Evolutionary conservation across 2,113 vertebrate species (phyloP).

Genomic region (Malurus melanocephalus): DNA sequence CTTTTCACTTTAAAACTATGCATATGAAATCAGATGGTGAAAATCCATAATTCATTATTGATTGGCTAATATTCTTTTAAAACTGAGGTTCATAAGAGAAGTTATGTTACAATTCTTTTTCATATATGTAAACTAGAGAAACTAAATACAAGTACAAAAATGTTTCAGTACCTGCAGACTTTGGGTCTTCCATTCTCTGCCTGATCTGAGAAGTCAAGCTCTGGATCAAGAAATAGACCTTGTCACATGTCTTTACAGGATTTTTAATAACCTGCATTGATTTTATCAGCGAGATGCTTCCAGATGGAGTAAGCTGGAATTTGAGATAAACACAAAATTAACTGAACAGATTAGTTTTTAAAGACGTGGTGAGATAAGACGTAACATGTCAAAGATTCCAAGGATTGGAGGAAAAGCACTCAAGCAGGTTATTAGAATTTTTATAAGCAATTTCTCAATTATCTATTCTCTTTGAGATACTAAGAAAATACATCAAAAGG

Average conservation of each 20-base stretch:
- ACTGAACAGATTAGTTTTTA: background rate
- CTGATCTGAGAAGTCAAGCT: conserved; percentile 87
- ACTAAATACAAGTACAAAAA: background rate
- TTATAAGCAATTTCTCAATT: background rate
- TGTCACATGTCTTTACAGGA: conserved; percentile 88
- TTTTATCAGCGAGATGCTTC: conserved; percentile 83
- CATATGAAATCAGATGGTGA: background rate
- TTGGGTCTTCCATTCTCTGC: conserved; percentile 86
- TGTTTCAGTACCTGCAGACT: conserved; percentile 77
- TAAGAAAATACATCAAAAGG: background rate
- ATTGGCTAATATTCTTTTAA: background rate
- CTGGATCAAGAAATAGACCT: conserved; percentile 87
- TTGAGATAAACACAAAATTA: conserved; percentile 33
- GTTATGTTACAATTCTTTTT: background rate
- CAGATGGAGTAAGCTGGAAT: conserved; percentile 84
- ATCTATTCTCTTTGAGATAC: background rate
- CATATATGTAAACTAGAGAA: background rate
- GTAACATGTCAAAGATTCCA: background rate
- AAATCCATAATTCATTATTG: background rate
- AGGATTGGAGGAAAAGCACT: background rate
- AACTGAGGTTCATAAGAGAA: background rate
- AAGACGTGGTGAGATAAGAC: background rate
- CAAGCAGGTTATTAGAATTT: background rate
- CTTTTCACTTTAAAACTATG: background rate
- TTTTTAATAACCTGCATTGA: conserved; percentile 91